Base-by-base conservation (phyloP, 2,113 vertebrate species). In the Callaeas wilsoni region DNA sequence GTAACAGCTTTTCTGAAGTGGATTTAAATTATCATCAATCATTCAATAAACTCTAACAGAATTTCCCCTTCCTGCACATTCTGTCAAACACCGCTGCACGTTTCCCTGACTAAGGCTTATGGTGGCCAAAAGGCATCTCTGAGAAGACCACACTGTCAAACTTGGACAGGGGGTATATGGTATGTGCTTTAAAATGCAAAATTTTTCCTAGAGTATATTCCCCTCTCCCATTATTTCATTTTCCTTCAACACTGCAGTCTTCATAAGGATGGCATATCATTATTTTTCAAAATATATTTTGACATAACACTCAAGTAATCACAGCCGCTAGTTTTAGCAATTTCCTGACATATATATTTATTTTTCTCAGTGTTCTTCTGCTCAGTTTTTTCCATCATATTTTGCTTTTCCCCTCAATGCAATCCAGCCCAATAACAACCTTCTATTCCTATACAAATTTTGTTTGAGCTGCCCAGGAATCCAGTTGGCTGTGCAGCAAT, bases 21-120 rank as follows among this genome's bases (percentile, higher is more conserved):
- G 84, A 73, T 96, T 78, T 82, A 79, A 95, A 89, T 91, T 52
- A 62, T 30, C 62, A 95, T 94, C 73, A 84, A 50, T 93, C 87
- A 76, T 91, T 94, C 84, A 59, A 56, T 71, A 75, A 90, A 60
- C n/a, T 82, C 6, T 6, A 87, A 60, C 30, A 84, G 84, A 78
- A 81, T 56, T 78, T 76, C 77, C 49, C 60, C 41, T 91, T 95
- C 57, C 67, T 79, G 60, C 60, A 59, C 35, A 30, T 84, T 89
- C 69, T 73, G 29, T 71, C 26, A 25, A 71, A 84, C 19, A 55
- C 6, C 4, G 0, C 44, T 50, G 80, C 52, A 15, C 49, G 23
- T 87, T 94, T 84, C 49, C 84, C 91, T 93, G 83, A 92, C 71
- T 82, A 49, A 97, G 69, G 44, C 13, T 87, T 84, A 25, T 10